Evolutionary conservation across 1,140 invertebrate species (phyloP).

Genomic region (Cydia fagiglandana): DNA sequence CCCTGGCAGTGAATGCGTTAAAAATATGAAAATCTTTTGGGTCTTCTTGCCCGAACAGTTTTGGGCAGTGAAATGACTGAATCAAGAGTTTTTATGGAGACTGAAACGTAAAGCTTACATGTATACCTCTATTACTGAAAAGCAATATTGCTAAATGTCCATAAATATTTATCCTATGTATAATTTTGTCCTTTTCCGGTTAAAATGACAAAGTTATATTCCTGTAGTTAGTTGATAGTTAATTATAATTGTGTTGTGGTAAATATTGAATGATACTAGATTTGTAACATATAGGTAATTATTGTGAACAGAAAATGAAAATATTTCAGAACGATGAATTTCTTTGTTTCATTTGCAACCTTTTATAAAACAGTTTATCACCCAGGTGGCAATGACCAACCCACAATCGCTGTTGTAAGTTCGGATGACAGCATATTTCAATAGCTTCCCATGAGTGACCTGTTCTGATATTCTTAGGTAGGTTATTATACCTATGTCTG

Average conservation of each 20-base stretch:
- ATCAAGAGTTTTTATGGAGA: slow-evolving; percentile 41
- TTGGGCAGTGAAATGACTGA: slow-evolving; percentile 55
- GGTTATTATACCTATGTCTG: too few species aligned
- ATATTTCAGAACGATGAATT: not conserved
- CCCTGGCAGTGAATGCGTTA: too few species aligned
- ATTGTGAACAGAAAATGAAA: slow-evolving; percentile 41
- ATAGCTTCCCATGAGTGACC: too few species aligned
- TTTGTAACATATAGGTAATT: slow-evolving; percentile 43
- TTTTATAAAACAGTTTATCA: too few species aligned
- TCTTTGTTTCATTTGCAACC: slow-evolving; percentile 40
- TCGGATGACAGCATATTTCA: too few species aligned
- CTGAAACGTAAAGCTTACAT: slow-evolving; percentile 36
- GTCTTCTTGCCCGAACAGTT: slow-evolving; percentile 54
- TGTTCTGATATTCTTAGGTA: too few species aligned
- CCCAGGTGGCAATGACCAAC: too few species aligned
- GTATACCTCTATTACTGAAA: slow-evolving; percentile 22
- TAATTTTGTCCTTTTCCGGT: slow-evolving; percentile 68
- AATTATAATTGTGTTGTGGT: slow-evolving; percentile 36
- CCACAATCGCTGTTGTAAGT: too few species aligned
- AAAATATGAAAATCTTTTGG: slow-evolving; percentile 6
- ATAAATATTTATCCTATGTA: slow-evolving; percentile 25
- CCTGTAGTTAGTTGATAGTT: slow-evolving; percentile 38
- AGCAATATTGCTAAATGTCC: slow-evolving; percentile 34
- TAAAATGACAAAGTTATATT: slow-evolving; percentile 69
- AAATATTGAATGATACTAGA: slow-evolving; percentile 25